phyloP scores from a whole-genome alignment of 2,113 vertebrate genomes.

The Numida meleagris region DNA sequence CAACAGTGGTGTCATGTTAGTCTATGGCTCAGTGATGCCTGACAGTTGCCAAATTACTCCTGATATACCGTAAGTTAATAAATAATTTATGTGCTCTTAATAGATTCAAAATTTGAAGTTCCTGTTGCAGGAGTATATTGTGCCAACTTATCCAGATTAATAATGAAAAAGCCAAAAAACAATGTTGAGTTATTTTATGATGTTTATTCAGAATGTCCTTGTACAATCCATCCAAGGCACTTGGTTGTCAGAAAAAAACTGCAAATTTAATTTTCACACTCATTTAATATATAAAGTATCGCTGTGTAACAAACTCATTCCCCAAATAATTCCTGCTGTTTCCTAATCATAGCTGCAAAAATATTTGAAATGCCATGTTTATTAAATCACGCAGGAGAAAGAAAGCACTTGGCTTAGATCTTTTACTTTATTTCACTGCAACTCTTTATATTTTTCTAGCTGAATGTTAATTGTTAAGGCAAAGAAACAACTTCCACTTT shows the following conservation, averaged over 20 bases:
- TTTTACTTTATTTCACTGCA: background rate
- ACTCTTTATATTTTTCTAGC: background rate
- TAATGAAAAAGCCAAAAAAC: background rate
- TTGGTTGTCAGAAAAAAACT: background rate
- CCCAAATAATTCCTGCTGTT: background rate
- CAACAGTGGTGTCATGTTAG: background rate
- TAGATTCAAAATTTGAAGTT: constrained; percentile 67
- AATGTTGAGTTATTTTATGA: background rate
- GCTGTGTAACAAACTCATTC: background rate
- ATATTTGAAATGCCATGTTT: background rate
- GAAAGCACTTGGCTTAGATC: background rate
- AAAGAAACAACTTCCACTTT: background rate
- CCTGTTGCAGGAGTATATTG: constrained; percentile 34
- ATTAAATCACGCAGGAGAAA: background rate
- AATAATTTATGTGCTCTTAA: constrained; percentile 67
- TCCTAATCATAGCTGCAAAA: background rate
- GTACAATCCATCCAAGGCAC: background rate
- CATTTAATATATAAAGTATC: background rate
- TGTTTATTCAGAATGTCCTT: background rate
- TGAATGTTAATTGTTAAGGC: background rate
- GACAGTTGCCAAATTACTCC: constrained; percentile 58
- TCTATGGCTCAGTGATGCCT: constrained; percentile 34
- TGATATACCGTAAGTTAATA: constrained; percentile 60
- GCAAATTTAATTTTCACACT: background rate
- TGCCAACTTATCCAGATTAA: constrained; percentile 44